These are phyloP conservation scores for Glyptemys insculpta DNA, from an alignment of 2,797 vertebrate genomes.

Conservation along the genomic window DNA sequence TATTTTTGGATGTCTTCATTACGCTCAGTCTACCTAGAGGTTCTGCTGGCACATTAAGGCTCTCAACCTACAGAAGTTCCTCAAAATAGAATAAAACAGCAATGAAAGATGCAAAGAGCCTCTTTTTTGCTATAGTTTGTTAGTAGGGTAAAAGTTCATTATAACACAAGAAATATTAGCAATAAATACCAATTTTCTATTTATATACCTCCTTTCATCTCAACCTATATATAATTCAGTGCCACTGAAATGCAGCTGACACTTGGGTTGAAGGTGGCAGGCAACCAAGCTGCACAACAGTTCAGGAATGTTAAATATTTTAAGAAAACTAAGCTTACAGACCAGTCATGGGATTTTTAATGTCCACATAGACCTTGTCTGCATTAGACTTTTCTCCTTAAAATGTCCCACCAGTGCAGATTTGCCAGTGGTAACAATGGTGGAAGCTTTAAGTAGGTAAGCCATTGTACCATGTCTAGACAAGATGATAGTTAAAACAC, in stretches of 20 bases:
- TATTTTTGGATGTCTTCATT: conserved; percentile 73
- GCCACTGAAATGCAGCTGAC: not conserved
- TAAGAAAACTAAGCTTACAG: not conserved
- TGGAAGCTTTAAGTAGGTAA: not conserved
- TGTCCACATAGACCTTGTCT: not conserved
- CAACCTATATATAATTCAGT: not conserved
- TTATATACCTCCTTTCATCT: not conserved
- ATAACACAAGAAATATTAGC: conserved; percentile 33
- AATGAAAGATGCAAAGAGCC: conserved; percentile 61
- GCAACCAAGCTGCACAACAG: not conserved
- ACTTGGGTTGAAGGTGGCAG: not conserved
- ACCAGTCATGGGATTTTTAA: not conserved
- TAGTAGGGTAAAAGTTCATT: conserved; percentile 63
- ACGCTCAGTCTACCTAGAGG: conserved; percentile 64
- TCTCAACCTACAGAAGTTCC: conserved; percentile 37
- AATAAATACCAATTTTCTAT: not conserved
- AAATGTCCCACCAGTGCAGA: not conserved
- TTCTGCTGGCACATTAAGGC: conserved; percentile 60
- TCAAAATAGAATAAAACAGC: conserved; percentile 57
- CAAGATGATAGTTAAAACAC: not conserved
- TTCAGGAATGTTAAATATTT: not conserved
- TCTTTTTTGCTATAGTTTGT: conserved; percentile 37
- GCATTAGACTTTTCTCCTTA: not conserved
- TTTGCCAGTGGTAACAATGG: accelerated
- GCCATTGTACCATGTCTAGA: accelerated